Percentiles rank a stretch among this genome's conserved stretches.
Evolutionary conservation across 2,113 vertebrate genomes (phyloP).

Genomic region (Orientallactaga bullata): DNA sequence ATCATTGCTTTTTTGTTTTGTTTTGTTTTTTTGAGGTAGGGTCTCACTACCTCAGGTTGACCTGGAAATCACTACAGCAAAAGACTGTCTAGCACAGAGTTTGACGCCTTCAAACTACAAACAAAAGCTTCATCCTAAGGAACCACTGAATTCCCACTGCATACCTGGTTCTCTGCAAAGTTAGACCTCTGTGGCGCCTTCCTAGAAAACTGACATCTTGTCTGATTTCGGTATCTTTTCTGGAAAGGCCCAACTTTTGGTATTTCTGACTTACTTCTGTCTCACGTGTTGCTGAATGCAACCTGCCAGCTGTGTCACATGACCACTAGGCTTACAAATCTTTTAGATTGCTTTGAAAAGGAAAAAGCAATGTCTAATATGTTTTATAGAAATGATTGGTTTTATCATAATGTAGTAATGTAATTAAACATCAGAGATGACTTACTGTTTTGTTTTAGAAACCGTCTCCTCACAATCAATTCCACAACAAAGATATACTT

Average conservation of each 20-base stretch:
- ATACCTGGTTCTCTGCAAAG: not conserved
- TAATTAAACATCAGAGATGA: constrained; percentile 46
- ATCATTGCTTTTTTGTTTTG: constrained; percentile 22
- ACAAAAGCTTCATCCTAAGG: not conserved
- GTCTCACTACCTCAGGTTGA: no score
- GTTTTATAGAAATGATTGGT: constrained; percentile 22
- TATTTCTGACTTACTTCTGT: not conserved
- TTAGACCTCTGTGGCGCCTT: not conserved
- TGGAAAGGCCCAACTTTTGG: not conserved
- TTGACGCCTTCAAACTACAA: not conserved
- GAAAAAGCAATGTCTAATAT: not conserved
- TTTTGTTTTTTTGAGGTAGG: no score
- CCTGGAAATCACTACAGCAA: no score
- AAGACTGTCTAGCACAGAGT: not conserved
- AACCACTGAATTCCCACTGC: not conserved
- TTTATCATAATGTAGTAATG: not conserved
- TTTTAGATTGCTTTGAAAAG: constrained; percentile 3
- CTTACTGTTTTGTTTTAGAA: constrained; percentile 15
- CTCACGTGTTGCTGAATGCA: not conserved
- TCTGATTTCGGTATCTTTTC: not conserved
- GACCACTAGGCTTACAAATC: not conserved
- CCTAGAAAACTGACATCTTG: not conserved
- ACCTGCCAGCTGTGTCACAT: not conserved
- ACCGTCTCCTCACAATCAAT: not conserved
- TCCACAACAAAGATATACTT: constrained; percentile 6